These are phyloP conservation scores for Thymelicus sylvestris DNA, from an alignment of 2,888 invertebrate species.

Conservation along the genomic window DNA sequence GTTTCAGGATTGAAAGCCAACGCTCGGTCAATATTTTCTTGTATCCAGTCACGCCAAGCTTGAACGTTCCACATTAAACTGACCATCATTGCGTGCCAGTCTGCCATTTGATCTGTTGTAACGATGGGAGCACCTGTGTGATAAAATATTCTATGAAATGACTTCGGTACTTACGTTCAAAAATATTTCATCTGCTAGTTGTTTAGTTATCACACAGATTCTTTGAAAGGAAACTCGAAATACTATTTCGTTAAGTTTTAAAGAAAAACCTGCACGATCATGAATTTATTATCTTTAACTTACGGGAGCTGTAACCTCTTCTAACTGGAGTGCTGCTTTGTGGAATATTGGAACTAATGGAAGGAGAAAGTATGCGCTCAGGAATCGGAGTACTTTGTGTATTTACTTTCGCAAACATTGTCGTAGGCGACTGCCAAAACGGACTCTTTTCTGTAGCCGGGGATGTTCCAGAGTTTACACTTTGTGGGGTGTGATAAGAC, in stretches of 20 bases:
- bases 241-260: too few species aligned
- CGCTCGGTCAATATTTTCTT: slow-evolving; percentile 65
- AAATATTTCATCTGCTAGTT: background rate
- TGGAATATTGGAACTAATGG: slow-evolving; percentile 23
- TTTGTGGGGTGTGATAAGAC: slow-evolving; percentile 46
- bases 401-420: slow-evolving; percentile 49
- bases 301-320: slow-evolving; percentile 55
- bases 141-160: background rate
- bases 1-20: slow-evolving; percentile 49
- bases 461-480: slow-evolving; percentile 38
- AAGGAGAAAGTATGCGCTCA: slow-evolving; percentile 3
- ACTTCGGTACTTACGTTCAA: too few species aligned
- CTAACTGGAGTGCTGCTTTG: slow-evolving; percentile 40
- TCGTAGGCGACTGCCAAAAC: slow-evolving; percentile 49
- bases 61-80: slow-evolving; percentile 76
- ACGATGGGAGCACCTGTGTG: slow-evolving; percentile 60
- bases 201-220: background rate
- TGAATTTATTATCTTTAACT: slow-evolving; percentile 40
- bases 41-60: slow-evolving; percentile 76
- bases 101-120: slow-evolving; percentile 68
- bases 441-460: slow-evolving; percentile 31
- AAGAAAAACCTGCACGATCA: too few species aligned
- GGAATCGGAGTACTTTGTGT: slow-evolving; percentile 10
- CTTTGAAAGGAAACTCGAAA: too few species aligned
- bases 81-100: slow-evolving; percentile 76